Evolutionary conservation across 1,140 invertebrate genomes (phyloP).

Genomic region (Pachyrhynchus sulphureomaculatus): DNA sequence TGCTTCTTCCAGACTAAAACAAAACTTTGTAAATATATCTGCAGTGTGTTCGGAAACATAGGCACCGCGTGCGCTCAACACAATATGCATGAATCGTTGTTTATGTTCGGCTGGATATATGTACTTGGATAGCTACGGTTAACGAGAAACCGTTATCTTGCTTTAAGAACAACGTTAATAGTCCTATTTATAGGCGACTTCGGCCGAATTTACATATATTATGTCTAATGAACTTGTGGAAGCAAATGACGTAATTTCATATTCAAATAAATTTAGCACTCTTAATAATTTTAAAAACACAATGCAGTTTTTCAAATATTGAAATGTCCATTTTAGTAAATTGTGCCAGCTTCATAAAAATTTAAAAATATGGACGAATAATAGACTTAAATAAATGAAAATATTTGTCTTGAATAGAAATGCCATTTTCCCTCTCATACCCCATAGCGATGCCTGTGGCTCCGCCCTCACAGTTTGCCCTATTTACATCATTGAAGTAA

Average conservation of each 20-base stretch:
- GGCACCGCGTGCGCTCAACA: slow-evolving; percentile 12
- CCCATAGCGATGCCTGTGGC: too few species aligned
- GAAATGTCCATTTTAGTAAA: too few species aligned
- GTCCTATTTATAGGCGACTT: slow-evolving; percentile 21
- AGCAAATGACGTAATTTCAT: slow-evolving; percentile 20
- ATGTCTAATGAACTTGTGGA: slow-evolving; percentile 12
- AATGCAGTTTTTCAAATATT: too few species aligned
- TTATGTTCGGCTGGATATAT: slow-evolving; percentile 17
- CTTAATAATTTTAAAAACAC: too few species aligned
- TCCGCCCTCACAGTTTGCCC: too few species aligned
- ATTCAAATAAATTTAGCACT: too few species aligned
- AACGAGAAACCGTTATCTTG: slow-evolving; percentile 16
- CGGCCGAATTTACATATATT: slow-evolving; percentile 21
- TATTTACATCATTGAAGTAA: too few species aligned
- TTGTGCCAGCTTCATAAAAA: too few species aligned
- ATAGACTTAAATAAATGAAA: too few species aligned
- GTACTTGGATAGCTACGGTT: slow-evolving; percentile 10
- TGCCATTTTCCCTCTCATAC: too few species aligned
- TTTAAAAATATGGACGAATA: too few species aligned
- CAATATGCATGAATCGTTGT: slow-evolving; percentile 22
- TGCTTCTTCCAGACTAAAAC: not conserved
- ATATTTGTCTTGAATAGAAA: too few species aligned
- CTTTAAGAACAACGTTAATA: slow-evolving; percentile 24
- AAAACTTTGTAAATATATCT: slow-evolving; percentile 20
- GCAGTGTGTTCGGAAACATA: slow-evolving; percentile 3